Conservation (phyloP, 2,113 vertebrate genomes). For the Pantherophis guttatus region DNA sequence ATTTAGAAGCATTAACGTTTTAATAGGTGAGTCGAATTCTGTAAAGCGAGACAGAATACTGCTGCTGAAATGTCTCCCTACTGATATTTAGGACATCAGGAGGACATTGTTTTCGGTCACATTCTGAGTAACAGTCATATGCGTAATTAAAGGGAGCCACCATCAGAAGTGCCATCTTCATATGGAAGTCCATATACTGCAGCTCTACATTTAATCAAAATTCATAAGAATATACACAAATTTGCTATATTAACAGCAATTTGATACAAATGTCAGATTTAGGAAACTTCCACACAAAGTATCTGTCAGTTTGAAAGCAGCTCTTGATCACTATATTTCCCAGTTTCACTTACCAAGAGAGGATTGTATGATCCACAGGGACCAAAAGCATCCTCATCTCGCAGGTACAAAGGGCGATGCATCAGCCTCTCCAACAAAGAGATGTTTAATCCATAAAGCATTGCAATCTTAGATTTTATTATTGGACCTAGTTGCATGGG, state of each 20-base stretch:
- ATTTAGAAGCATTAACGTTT: not conserved
- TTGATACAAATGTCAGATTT: not conserved
- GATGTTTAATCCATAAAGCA: constrained; percentile 79
- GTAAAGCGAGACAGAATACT: too few species aligned
- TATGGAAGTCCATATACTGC: not conserved
- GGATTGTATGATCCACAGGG: constrained; percentile 84
- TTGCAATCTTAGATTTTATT: constrained; percentile 84
- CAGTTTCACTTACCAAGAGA: constrained; percentile 77
- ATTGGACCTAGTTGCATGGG: constrained; percentile 90
- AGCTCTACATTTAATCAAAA: not conserved
- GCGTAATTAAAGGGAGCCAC: not conserved
- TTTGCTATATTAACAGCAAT: not conserved
- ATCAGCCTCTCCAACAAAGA: constrained; percentile 90
- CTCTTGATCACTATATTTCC: not conserved
- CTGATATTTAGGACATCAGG: not conserved
- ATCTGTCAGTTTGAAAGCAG: not conserved
- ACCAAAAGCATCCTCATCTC: constrained; percentile 73
- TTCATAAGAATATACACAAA: not conserved
- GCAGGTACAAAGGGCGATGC: constrained; percentile 75
- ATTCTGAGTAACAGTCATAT: not conserved
- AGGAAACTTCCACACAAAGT: not conserved
- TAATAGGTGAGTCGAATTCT: not conserved
- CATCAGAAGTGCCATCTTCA: not conserved
- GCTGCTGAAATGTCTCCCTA: not conserved
- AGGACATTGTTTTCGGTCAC: not conserved